These are phyloP conservation scores for Cebus imitator DNA, from an alignment of 2,113 vertebrate genomes.

Conservation along the genomic window DNA sequence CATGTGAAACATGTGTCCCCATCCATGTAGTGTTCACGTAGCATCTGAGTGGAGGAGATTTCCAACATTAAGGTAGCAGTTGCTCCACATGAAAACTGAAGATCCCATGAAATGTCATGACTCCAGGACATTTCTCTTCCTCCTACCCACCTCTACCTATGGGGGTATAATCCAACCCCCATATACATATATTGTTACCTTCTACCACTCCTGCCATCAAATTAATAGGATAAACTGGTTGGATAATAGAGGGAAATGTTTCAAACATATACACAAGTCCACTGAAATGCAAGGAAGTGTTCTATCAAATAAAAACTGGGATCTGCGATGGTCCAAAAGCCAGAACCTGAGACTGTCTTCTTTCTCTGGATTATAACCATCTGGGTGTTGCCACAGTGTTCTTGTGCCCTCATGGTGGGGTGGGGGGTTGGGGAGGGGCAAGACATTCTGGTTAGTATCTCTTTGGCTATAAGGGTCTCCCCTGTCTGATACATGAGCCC, in stretches of 20 bases:
- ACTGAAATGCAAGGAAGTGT: background rate
- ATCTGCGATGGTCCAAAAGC: background rate
- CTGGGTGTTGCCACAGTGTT: background rate
- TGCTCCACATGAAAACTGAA: background rate
- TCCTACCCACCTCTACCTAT: background rate
- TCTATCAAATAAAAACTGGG: background rate
- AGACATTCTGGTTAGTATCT: background rate
- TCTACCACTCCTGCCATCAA: background rate
- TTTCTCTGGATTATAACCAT: background rate
- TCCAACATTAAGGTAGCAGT: background rate
- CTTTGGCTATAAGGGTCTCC: background rate
- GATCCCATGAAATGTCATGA: too few relatives aligned
- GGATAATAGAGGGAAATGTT: background rate
- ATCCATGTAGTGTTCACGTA: background rate
- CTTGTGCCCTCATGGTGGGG: background rate
- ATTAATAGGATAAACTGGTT: background rate
- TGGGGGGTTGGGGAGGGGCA: background rate
- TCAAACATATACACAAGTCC: background rate
- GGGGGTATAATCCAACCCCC: background rate
- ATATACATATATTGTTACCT: background rate
- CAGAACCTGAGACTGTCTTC: background rate
- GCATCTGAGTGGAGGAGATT: background rate
- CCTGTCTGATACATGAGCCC: background rate
- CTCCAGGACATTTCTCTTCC: background rate
- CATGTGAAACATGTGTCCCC: background rate